phyloP scores from a whole-genome alignment of 2,888 invertebrate species.

The Lymantria monacha region DNA sequence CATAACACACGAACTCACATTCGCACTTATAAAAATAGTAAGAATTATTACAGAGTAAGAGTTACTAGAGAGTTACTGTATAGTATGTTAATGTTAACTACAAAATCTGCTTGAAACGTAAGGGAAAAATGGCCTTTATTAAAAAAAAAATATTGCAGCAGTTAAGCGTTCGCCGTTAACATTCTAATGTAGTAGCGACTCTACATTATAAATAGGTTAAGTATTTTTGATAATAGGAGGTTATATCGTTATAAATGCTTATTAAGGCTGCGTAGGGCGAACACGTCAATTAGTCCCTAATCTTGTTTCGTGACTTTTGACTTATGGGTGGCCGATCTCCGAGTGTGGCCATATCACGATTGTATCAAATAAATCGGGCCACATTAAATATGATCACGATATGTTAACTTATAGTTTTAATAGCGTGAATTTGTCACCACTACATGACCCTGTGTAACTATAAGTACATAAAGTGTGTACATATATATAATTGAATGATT shows the following conservation, averaged over 20 bases:
- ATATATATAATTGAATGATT: slow-evolving; percentile 26
- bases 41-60: too few relatives aligned
- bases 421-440: slow-evolving; percentile 41
- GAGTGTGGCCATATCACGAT: slow-evolving; percentile 53
- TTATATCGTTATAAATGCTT: slow-evolving; percentile 75
- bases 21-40: too few relatives aligned
- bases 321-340: slow-evolving; percentile 73
- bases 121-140: background rate
- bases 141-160: slow-evolving; percentile 11
- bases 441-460: slow-evolving; percentile 18
- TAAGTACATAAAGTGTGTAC: slow-evolving; percentile 10
- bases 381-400: slow-evolving; percentile 64
- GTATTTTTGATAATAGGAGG: slow-evolving; percentile 74
- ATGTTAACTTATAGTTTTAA: slow-evolving; percentile 46
- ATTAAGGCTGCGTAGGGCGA: slow-evolving; percentile 67
- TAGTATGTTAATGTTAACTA: too few relatives aligned
- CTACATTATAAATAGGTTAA: slow-evolving; percentile 70
- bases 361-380: slow-evolving; percentile 56
- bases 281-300: slow-evolving; percentile 74
- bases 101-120: background rate
- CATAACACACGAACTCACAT: too few relatives aligned
- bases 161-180: slow-evolving; percentile 20
- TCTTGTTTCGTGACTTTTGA: slow-evolving; percentile 77
- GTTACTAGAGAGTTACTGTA: too few relatives aligned
- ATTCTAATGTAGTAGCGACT: slow-evolving; percentile 37